Evolutionary conservation across 2,113 vertebrate genomes (phyloP).

Genomic region (Empidonax alnorum): DNA sequence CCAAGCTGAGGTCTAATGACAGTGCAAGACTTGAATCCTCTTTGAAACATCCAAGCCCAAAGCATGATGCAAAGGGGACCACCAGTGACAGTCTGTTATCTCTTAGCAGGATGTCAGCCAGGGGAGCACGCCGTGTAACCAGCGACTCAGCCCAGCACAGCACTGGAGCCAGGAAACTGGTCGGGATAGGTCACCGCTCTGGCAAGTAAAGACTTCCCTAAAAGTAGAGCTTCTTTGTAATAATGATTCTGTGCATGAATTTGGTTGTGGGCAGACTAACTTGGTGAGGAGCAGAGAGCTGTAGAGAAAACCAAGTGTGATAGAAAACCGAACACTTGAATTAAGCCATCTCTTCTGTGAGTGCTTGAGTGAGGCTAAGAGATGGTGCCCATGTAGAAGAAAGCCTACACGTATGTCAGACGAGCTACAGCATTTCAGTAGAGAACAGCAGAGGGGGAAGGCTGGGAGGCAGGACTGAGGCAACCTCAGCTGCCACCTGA

Average conservation of each 20-base stretch:
- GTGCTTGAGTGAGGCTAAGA: not conserved
- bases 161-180: rapidly evolving
- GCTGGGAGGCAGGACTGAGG: not conserved
- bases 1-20: not conserved
- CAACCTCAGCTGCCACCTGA: not conserved
- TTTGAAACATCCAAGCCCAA: not conserved
- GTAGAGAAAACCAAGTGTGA: not conserved
- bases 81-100: rapidly evolving
- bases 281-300: not conserved
- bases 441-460: not conserved
- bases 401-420: not conserved
- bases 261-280: not conserved
- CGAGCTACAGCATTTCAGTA: not conserved
- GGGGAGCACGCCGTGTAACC: not conserved
- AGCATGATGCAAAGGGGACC: not conserved
- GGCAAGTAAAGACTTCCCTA: not conserved
- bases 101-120: not conserved
- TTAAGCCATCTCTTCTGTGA: not conserved
- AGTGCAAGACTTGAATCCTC: not conserved
- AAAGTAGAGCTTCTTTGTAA: not conserved
- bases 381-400: not conserved
- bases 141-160: not conserved
- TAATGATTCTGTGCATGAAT: not conserved
- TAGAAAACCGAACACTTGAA: not conserved
- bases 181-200: not conserved